Base-by-base conservation (phyloP, 2,113 vertebrate genomes). In the Lepidothrix coronata region DNA sequence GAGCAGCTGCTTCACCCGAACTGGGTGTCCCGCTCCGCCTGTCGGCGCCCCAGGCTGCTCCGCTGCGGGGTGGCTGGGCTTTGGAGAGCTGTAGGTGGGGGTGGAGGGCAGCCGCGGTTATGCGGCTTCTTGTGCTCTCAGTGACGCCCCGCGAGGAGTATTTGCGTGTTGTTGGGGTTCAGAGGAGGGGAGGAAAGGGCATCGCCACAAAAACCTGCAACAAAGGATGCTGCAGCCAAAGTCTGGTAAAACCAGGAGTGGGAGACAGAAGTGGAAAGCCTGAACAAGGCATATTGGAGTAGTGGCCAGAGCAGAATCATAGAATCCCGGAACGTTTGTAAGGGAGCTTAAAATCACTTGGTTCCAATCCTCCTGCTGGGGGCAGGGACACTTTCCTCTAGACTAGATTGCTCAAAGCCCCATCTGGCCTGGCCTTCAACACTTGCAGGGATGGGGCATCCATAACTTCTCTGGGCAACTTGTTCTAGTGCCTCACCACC, bases 121-220 rank as follows among this genome's bases (percentile, higher is more conserved):
- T 0, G 0, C 3, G 19, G 7, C 23, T 21, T 15, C 8, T 23
- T 2, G 39, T 15, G 62, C 35, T 21, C 1, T 1, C 57, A 1
- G 24, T 0, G 68, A 0, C 5, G 3, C 10, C 27, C 16, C 9
- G 0, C 5, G 4, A 3, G 48, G 10, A 3, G 2, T 3, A 0
- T 3, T 5, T 2, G 23, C 15, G 3, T 39, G 13, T 3, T 1
- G 16, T 0, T 6, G 63, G 28, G 2, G 25, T 2, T 63, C 23
- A 0, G 54, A 10, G n/a, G 14, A 41, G 8, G 8, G 7, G 4
- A 7, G 16, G 23, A 43, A 67, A 4, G 23, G 30, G 15, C 20
- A 2, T 19, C 1, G 15, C 21, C 4, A 11, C 2, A 22, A 10
- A 25, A 65, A 10, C 49, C 59, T 8, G 27, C 39, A 3, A 1